Conservation (phyloP, 64 coral and sea anemone species). For the Dendrophyllia cribrosa region DNA sequence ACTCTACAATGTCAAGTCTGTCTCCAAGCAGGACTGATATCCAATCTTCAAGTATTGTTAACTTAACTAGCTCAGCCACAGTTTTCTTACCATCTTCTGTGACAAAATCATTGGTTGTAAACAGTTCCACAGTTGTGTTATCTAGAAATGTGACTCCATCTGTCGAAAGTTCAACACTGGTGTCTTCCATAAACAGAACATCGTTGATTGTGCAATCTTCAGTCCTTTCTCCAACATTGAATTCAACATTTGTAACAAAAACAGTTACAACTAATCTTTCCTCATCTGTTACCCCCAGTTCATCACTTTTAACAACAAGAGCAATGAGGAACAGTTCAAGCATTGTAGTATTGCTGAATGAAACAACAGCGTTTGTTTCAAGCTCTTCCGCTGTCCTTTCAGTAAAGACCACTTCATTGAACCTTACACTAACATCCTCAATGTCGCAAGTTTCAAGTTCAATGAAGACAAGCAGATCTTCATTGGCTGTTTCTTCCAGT, state of each 20-base stretch:
- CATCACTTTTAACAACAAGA: not conserved
- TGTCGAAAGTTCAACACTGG: not conserved
- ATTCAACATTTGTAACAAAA: slow-evolving; percentile 42
- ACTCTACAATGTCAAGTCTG: not conserved
- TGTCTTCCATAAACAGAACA: not conserved
- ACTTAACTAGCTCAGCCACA: not conserved
- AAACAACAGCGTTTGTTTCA: not conserved
- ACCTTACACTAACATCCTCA: not conserved
- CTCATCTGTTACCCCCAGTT: not conserved
- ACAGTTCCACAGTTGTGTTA: not conserved
- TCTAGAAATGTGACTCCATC: not conserved
- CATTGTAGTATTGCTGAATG: not conserved
- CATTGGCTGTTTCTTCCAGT: not conserved
- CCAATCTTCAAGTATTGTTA: not conserved
- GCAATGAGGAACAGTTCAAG: not conserved
- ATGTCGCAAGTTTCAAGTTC: not conserved
- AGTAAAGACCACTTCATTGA: not conserved
- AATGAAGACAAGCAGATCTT: not conserved
- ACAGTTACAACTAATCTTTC: not conserved
- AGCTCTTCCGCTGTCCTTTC: not conserved
- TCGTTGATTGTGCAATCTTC: not conserved
- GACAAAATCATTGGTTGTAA: not conserved
- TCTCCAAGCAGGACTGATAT: not conserved
- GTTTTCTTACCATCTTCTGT: not conserved
- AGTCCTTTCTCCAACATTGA: not conserved